Evolutionary conservation across 2,797 vertebrate genomes (phyloP), one percentile per base, ranked within the genome.

Genomic region (Chiropotes sagulatus): DNA sequence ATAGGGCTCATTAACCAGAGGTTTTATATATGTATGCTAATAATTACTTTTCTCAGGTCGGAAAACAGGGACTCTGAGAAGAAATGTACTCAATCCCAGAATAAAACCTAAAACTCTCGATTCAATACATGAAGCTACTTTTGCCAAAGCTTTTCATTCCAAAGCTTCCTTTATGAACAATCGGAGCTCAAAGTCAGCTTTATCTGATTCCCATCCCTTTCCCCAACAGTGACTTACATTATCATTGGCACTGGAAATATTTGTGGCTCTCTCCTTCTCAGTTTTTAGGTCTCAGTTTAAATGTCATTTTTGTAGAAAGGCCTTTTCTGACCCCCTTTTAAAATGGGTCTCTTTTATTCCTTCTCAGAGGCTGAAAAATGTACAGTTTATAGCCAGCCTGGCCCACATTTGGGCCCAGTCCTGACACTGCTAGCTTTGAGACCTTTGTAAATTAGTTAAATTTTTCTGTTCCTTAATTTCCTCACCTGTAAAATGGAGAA

Each of bases 401-500:
- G 10, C 10, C 33, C 30, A 4, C 24, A 19, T 84, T 84, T 39
- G 58, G 75, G 48, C 39, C 22, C 28, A 80, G 75, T 36, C 14
- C 39, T 46, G 20, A 46, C 41, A 36, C 30, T 15, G 12, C 30
- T 52, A 72, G 57, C 15, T 61, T 46, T 64, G 72, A 72, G 70
- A 52, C 2, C 30, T 81, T 67, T 67, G 52, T 3, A 39, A 41
- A 50, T 41, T 41, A 90, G 5, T 58, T 20, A 52, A 33, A 52
- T 41, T 5, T 3, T 13, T 85, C 54, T 81, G 19, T 78, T 39
- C 33, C 7, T 87, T 87, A 52, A 36, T 70, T 67, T 89, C 57
- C 39, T 90, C 28, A 83, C 72, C 19, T 87, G 50, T 82, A 52
- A 92, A 95, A 83, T 44, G 54, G 41, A 48, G 12, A 52, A 57